phyloP scores from a whole-genome alignment of 2,113 vertebrate genomes.

The Procapra przewalskii region DNA sequence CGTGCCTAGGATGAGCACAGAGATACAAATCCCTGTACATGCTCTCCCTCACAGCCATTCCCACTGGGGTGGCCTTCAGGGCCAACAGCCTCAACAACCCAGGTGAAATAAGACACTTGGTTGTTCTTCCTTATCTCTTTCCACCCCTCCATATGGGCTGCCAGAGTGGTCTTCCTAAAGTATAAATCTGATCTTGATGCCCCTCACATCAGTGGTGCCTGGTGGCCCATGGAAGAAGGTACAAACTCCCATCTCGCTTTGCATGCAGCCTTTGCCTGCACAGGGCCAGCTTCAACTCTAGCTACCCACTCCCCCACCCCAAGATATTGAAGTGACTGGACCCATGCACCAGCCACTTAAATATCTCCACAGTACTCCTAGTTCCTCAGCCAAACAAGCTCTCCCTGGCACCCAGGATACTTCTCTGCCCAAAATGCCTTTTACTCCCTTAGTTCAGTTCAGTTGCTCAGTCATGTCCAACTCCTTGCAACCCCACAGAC shows the following conservation, averaged over 20 bases:
- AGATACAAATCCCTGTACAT: neutral
- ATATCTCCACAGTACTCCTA: neutral
- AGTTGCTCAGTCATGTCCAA: neutral
- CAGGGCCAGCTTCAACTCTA: neutral
- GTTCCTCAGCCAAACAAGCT: neutral
- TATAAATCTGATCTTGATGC: neutral
- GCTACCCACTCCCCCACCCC: neutral
- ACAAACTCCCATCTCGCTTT: neutral
- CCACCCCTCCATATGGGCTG: neutral
- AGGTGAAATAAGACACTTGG: neutral
- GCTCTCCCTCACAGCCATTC: neutral
- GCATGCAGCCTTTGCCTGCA: neutral
- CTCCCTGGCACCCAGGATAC: neutral
- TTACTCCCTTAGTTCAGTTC: neutral
- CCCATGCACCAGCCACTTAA: neutral
- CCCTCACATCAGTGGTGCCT: neutral
- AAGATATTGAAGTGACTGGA: neutral
- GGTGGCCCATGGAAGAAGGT: neutral
- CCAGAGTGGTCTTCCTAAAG: neutral
- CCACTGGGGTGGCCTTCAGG: neutral
- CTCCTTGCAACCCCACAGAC: neutral
- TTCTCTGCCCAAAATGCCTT: neutral
- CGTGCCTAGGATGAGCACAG: neutral
- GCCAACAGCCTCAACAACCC: neutral
- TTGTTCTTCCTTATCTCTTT: neutral